phyloP scores from a whole-genome alignment of 2,797 vertebrate species.

The Lagodon rhomboides region DNA sequence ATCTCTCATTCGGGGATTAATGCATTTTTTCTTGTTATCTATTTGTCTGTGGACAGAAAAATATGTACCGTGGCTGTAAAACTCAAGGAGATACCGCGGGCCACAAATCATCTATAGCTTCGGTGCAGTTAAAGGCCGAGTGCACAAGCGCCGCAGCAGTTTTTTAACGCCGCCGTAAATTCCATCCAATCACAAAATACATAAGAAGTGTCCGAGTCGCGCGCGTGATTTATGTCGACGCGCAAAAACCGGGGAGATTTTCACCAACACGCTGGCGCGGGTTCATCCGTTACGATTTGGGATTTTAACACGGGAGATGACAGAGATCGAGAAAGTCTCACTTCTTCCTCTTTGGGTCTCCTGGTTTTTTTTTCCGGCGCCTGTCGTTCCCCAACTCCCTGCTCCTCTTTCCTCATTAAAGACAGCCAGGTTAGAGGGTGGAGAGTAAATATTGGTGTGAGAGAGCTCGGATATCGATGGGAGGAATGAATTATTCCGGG shows the following conservation, averaged over 20 bases:
- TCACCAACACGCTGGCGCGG: constrained; percentile 14
- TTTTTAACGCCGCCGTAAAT: constrained; percentile 60
- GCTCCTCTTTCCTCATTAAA: constrained; percentile 59
- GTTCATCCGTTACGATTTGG: constrained; percentile 49
- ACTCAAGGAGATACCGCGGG: constrained; percentile 59
- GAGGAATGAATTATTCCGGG: constrained; percentile 63
- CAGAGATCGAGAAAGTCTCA: constrained; percentile 40
- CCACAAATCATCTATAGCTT: constrained; percentile 76
- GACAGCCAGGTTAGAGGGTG: constrained; percentile 52
- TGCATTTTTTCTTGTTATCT: constrained; percentile 65
- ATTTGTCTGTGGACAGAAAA: constrained; percentile 70
- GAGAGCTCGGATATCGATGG: constrained; percentile 55
- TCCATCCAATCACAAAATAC: constrained; percentile 65
- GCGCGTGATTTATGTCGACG: constrained; percentile 65
- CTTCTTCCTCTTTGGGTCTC: neutral
- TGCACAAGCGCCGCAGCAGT: constrained; percentile 25
- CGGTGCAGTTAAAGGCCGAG: constrained; percentile 64
- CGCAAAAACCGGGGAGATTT: constrained; percentile 33
- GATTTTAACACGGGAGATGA: constrained; percentile 26
- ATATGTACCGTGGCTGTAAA: constrained; percentile 69
- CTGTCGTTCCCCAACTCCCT: neutral
- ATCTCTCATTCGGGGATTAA: constrained; percentile 52
- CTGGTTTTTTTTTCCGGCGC: neutral
- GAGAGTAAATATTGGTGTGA: constrained; percentile 68
- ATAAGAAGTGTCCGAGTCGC: constrained; percentile 52